Evolutionary conservation across 2,797 vertebrate genomes (phyloP), one percentile per base, ranked within the genome.

Genomic region (Adrianichthys oophorus): DNA sequence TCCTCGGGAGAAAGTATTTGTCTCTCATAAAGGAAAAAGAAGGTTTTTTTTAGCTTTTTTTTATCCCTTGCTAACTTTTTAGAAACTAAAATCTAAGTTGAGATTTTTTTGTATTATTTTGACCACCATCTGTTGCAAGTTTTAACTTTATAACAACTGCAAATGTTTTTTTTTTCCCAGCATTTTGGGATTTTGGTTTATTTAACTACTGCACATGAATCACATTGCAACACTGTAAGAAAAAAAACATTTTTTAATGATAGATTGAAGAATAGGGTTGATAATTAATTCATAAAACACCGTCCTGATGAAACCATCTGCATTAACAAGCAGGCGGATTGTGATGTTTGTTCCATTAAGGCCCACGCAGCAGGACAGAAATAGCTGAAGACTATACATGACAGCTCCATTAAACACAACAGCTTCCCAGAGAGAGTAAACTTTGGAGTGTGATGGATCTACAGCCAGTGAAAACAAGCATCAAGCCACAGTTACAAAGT

Each of bases 291-390:
- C 58, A 63, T 56, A 37, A 52, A 66, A 44, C 61, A 29, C 54
- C 48, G 56, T 52, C 41, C 65, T 66, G 61, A 74, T 59, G 50
- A 60, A 65, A 48, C 52, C 53, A 59, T 76, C 68, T 68, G 63
- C 48, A 72, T 74, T 70, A 76, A 72, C 68, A 68, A 68, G 59
- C 59, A 74, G 60, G 51, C 62, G 14, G 49, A 67, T 70, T 64
- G 71, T 55, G 59, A 68, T 74, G 84, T 78, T 84, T 83, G 80
- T 82, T 87, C 78, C 78, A 82, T 81, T 76, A 70, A 64, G 48
- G 51, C 85, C 82, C 82, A 87, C 78, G 62, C 79, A 75, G 63
- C 48, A 8, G 61, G 68, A 76, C 74, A 66, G 67, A 74, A 87
- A 87, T 85, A 84, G 73, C 78, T 76, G 59, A 41, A 61, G 56